Percentiles rank a stretch among this genome's conserved stretches.
Evolutionary conservation across 2,797 vertebrate species (phyloP).

Genomic region (Peromyscus nudipes): DNA sequence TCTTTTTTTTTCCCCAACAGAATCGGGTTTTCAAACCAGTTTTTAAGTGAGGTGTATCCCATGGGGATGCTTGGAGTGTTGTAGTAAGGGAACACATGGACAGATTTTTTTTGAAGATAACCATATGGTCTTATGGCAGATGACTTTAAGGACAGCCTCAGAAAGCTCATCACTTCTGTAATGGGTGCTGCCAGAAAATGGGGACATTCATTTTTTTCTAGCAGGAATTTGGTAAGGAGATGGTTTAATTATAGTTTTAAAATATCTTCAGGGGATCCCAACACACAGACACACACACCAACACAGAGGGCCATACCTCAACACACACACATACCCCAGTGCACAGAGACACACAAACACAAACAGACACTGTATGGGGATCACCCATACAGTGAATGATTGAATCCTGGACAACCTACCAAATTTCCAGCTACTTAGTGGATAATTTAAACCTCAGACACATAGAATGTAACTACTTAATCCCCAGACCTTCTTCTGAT

Average conservation of each 20-base stretch:
- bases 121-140: not conserved
- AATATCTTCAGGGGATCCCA: not conserved
- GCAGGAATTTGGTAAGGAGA: not conserved
- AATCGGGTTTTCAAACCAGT: not conserved
- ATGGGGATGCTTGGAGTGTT: not conserved
- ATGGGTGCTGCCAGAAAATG: not conserved
- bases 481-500: not conserved
- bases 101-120: too few relatives aligned
- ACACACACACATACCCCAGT: not conserved
- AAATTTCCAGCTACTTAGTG: not conserved
- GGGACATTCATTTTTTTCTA: not conserved
- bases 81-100: not conserved
- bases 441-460: not conserved
- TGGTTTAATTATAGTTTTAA: slow-evolving; percentile 6
- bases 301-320: not conserved
- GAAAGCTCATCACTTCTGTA: not conserved
- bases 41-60: not conserved
- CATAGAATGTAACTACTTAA: not conserved
- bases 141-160: not conserved
- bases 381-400: not conserved
- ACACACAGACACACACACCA: not conserved
- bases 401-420: not conserved
- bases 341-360: not conserved
- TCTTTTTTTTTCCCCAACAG: not conserved
- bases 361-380: not conserved